A percentile compares a stretch with the other conserved stretches of the same genome.
phyloP scores from a whole-genome alignment of 2,113 vertebrate species.

The Pheucticus melanocephalus region DNA sequence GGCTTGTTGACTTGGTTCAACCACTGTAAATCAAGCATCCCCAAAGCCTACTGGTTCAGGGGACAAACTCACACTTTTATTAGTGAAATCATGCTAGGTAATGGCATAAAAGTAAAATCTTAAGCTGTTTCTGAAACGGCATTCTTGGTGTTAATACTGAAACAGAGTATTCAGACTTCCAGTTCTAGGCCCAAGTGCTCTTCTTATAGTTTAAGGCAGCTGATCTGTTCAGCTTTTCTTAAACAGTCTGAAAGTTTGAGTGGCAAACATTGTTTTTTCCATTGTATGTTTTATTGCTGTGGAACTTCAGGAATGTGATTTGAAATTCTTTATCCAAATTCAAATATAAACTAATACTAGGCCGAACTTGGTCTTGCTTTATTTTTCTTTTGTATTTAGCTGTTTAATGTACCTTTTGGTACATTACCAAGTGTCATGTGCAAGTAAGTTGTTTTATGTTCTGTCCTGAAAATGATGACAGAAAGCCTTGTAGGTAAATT shows the following conservation, averaged over 20 bases:
- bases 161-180: neutral
- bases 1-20: neutral
- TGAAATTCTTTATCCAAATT: neutral
- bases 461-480: neutral
- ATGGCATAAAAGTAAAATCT: neutral
- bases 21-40: neutral
- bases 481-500: neutral
- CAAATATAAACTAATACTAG: neutral
- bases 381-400: neutral
- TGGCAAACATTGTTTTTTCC: neutral
- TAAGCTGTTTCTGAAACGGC: neutral
- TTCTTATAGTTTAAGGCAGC: neutral
- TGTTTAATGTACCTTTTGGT: neutral
- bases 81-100: neutral
- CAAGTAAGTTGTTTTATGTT: neutral
- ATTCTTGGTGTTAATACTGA: neutral
- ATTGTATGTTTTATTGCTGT: neutral
- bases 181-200: neutral
- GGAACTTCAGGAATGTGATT: neutral
- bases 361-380: accelerated
- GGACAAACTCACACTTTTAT: neutral
- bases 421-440: neutral
- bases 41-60: neutral
- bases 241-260: neutral
- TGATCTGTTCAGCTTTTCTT: neutral